phyloP scores from a whole-genome alignment of 2,797 vertebrate genomes.

The Cetoscarus ocellatus region DNA sequence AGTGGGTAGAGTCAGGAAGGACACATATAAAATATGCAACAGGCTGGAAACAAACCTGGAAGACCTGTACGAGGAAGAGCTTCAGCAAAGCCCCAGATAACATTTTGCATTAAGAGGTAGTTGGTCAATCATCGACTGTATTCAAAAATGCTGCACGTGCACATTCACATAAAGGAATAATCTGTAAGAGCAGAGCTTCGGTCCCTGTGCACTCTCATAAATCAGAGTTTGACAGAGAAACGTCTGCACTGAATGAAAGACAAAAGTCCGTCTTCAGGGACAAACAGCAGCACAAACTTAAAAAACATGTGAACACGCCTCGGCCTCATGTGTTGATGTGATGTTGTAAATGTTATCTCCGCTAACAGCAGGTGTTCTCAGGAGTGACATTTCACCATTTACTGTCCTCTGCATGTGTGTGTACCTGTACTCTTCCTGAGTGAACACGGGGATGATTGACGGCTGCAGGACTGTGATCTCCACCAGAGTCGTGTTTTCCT shows the following conservation, averaged over 20 bases:
- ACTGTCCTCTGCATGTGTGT: background rate
- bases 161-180: background rate
- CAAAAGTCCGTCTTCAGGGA: too few relatives aligned
- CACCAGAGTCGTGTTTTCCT: conserved; percentile 89
- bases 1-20: too few relatives aligned
- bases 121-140: background rate
- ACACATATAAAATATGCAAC: too few relatives aligned
- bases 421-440: conserved; percentile 97
- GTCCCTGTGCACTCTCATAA: background rate
- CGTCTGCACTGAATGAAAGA: too few relatives aligned
- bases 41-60: too few relatives aligned
- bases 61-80: too few relatives aligned
- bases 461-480: conserved; percentile 95
- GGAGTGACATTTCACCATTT: background rate
- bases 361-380: background rate
- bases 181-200: background rate
- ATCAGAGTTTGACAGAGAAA: background rate
- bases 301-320: background rate
- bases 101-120: too few relatives aligned
- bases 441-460: conserved; percentile 96
- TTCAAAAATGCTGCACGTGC: background rate
- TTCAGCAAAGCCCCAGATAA: too few relatives aligned
- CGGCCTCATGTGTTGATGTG: background rate
- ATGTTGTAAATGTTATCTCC: conserved; percentile 10
- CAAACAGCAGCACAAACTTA: background rate